Conservation (phyloP, 1,140 invertebrate species). For the Phortica variegata region DNA sequence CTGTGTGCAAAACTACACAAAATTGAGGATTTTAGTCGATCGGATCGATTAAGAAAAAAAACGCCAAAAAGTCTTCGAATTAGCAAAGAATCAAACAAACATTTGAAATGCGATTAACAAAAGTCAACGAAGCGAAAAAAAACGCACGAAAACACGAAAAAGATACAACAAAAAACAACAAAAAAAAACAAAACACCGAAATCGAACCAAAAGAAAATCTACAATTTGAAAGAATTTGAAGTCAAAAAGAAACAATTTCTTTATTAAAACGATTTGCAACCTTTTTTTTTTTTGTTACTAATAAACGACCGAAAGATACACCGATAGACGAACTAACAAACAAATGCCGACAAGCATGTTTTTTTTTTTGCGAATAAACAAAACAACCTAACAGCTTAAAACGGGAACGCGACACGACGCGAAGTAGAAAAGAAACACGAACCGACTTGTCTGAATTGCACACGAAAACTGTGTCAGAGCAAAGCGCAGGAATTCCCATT, state of each 20-base stretch:
- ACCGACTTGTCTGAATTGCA: slow-evolving; percentile 54
- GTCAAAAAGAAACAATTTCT: slow-evolving; percentile 15
- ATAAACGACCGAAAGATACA: slow-evolving; percentile 13
- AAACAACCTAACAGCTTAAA: slow-evolving; percentile 20
- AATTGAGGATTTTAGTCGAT: too few relatives aligned
- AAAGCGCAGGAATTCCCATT: slow-evolving; percentile 36
- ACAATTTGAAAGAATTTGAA: slow-evolving; percentile 20
- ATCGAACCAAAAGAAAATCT: not conserved
- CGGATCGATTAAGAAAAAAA: too few relatives aligned
- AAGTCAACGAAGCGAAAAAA: not conserved
- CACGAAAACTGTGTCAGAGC: slow-evolving; percentile 55
- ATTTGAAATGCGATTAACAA: not conserved
- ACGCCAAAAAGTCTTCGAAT: too few relatives aligned
- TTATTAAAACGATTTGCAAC: slow-evolving; percentile 31
- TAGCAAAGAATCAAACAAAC: too few relatives aligned
- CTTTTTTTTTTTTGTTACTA: too few relatives aligned
- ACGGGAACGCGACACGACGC: slow-evolving; percentile 23
- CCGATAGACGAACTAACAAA: slow-evolving; percentile 14
- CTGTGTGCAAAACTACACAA: too few relatives aligned
- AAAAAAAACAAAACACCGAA: not conserved
- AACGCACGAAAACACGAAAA: not conserved
- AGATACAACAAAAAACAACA: not conserved
- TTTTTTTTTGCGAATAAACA: slow-evolving; percentile 7
- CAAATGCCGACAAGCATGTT: slow-evolving; percentile 14
- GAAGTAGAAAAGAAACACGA: slow-evolving; percentile 13